A percentile compares a stretch with the other conserved stretches of the same genome.
Evolutionary conservation across 2,888 invertebrate species (phyloP).

Genomic region (Xestobium rufovillosum): DNA sequence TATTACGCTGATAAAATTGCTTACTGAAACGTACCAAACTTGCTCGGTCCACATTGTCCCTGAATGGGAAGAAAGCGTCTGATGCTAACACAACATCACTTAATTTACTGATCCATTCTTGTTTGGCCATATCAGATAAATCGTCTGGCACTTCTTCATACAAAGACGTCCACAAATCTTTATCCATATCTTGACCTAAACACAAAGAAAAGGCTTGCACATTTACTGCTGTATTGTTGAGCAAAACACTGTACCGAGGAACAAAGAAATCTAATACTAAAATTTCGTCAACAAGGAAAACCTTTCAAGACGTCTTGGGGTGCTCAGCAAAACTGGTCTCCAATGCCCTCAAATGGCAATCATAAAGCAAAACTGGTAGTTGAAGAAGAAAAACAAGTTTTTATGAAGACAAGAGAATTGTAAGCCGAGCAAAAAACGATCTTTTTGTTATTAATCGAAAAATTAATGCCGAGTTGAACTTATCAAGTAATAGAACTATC

Average conservation of each 20-base stretch:
- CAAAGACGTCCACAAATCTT: constrained; percentile 64
- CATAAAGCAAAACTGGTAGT: too few species aligned
- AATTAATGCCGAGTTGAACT: too few species aligned
- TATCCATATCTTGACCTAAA: constrained; percentile 71
- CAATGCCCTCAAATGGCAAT: too few species aligned
- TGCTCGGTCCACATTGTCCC: constrained; percentile 94
- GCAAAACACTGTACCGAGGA: background rate
- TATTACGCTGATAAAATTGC: background rate
- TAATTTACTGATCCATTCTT: constrained; percentile 62
- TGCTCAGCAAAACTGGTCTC: too few species aligned
- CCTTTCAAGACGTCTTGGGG: too few species aligned
- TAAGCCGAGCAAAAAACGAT: too few species aligned
- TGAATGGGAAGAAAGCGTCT: constrained; percentile 98
- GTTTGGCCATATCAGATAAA: constrained; percentile 59
- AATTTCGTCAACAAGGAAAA: too few species aligned
- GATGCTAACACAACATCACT: constrained; percentile 81
- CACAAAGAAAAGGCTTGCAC: constrained; percentile 8
- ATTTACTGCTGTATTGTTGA: constrained; percentile 5
- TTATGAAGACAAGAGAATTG: too few species aligned
- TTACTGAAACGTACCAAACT: constrained; percentile 56
- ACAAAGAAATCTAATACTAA: too few species aligned
- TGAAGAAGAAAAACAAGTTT: too few species aligned
- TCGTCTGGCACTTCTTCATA: constrained; percentile 67
- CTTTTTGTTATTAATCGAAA: too few species aligned
- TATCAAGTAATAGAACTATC: too few species aligned